These are phyloP conservation scores for Eudyptes chrysolophus DNA, from an alignment of 2,113 vertebrate genomes.

Conservation along the genomic window DNA sequence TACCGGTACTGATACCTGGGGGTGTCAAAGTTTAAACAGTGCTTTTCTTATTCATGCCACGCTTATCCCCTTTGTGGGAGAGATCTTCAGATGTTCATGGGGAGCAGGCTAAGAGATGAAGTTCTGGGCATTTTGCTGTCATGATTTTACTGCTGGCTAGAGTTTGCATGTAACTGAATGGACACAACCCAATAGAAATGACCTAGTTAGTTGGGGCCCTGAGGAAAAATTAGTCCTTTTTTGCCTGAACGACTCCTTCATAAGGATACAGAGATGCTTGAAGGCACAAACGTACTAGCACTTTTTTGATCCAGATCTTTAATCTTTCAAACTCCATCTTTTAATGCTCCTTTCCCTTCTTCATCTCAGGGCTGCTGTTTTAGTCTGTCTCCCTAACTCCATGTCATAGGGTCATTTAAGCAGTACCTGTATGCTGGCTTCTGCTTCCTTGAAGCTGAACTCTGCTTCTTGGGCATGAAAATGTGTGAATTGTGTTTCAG, in stretches of 20 bases:
- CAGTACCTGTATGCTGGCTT: not conserved
- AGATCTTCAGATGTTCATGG: not conserved
- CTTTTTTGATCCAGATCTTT: not conserved
- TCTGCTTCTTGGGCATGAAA: not conserved
- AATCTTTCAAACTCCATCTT: not conserved
- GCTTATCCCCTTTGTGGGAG: not conserved
- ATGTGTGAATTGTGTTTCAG: not conserved
- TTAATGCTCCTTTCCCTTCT: not conserved
- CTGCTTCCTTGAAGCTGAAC: not conserved
- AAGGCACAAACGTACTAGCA: not conserved
- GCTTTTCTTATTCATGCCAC: not conserved
- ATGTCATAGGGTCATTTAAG: not conserved
- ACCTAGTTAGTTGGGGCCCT: slow-evolving; percentile 42
- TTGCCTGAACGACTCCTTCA: not conserved
- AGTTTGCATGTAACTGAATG: slow-evolving; percentile 50
- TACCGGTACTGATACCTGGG: not conserved
- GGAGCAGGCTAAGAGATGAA: not conserved
- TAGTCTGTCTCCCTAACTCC: not conserved
- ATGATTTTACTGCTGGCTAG: slow-evolving; percentile 39
- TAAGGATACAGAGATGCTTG: not conserved
- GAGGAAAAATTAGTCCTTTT: slow-evolving; percentile 37
- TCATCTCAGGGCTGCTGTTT: not conserved
- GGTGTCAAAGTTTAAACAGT: not conserved
- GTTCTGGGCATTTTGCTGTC: slow-evolving; percentile 24
- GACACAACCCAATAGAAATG: slow-evolving; percentile 40